These are phyloP conservation scores for Meloidogyne floridensis DNA, from an alignment of 1,140 invertebrate species.

Conservation along the genomic window DNA sequence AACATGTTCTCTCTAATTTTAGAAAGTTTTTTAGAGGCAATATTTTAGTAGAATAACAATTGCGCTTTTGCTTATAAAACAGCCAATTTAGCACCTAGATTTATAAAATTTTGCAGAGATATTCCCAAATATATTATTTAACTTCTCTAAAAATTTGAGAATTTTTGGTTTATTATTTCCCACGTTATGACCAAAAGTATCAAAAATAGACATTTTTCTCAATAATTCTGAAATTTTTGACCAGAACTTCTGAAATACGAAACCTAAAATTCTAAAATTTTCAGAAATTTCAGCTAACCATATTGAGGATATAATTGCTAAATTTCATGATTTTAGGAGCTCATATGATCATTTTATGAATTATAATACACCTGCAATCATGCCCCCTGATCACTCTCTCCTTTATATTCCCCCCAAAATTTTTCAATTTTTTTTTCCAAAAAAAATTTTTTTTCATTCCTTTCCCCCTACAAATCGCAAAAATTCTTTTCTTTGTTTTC, in stretches of 20 bases:
- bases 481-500: not conserved
- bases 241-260: not conserved
- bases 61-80: too few species aligned
- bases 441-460: not conserved
- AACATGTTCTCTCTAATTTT: not conserved
- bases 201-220: not conserved
- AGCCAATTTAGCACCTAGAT: too few species aligned
- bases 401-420: not conserved
- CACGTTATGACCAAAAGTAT: not conserved
- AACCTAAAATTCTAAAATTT: not conserved
- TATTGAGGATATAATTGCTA: not conserved
- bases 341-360: not conserved
- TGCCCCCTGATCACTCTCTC: not conserved
- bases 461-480: not conserved
- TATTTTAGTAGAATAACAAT: too few species aligned
- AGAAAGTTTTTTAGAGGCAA: not conserved
- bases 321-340: not conserved
- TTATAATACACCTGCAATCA: too few species aligned
- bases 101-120: too few species aligned
- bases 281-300: not conserved
- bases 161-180: not conserved
- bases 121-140: too few species aligned
- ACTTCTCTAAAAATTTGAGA: not conserved
- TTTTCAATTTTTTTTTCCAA: not conserved
- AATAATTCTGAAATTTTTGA: not conserved